A percentile compares a stretch with the other conserved stretches of the same genome.
Evolutionary conservation across 2,113 vertebrate species (phyloP).

Genomic region (Callocephalon fimbriatum): DNA sequence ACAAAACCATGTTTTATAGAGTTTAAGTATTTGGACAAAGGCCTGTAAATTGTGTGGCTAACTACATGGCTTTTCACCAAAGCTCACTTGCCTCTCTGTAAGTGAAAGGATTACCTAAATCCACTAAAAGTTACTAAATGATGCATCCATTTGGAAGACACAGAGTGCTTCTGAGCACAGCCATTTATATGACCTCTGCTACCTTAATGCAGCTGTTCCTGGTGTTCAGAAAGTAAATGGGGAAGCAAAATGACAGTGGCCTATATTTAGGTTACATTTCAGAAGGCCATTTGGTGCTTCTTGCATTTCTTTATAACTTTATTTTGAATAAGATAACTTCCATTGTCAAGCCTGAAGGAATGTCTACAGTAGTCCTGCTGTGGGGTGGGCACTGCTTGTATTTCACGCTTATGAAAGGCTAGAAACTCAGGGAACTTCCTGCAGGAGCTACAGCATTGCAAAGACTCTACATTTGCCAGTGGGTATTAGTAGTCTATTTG

Average conservation of each 20-base stretch:
- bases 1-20: background rate
- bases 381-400: fast-evolving
- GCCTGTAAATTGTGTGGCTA: background rate
- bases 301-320: background rate
- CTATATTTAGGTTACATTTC: background rate
- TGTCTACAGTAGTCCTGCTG: background rate
- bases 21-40: background rate
- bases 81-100: background rate
- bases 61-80: background rate
- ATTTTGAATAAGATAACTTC: background rate
- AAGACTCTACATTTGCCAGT: background rate
- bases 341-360: background rate
- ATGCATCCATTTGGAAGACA: background rate
- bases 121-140: background rate
- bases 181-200: background rate
- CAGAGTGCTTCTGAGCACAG: background rate
- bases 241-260: background rate
- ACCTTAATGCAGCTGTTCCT: background rate
- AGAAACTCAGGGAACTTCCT: background rate
- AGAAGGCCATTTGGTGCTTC: background rate
- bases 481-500: background rate
- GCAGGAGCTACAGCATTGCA: background rate
- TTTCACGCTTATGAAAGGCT: background rate
- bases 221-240: background rate
- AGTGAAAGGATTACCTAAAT: background rate